Evolutionary conservation across 2,113 vertebrate species (phyloP).

Genomic region (Barnardius zonarius): DNA sequence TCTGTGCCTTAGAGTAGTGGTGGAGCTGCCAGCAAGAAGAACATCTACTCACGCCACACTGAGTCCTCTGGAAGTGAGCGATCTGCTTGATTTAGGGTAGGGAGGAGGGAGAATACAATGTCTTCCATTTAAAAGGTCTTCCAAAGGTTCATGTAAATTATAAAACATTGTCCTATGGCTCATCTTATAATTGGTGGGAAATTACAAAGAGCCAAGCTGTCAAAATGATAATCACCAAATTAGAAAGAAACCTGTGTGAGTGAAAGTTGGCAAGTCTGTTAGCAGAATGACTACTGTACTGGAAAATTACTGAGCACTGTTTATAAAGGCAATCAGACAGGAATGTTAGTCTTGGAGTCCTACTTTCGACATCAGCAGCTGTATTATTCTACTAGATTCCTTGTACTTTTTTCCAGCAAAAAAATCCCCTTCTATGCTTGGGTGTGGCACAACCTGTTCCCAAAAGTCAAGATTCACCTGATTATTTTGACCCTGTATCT

Average conservation of each 20-base stretch:
- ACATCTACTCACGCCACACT: background rate
- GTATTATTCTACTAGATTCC: conserved; percentile 70
- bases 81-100: background rate
- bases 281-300: conserved; percentile 74
- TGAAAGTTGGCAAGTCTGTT: conserved; percentile 50
- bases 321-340: conserved; percentile 69
- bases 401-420: conserved; percentile 28
- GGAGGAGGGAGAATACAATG: background rate
- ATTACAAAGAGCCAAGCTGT: background rate
- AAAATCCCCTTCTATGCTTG: conserved; percentile 24
- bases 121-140: background rate
- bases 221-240: conserved; percentile 32
- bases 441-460: conserved; percentile 73
- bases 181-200: background rate
- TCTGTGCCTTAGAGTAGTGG: background rate
- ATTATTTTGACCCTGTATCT: conserved; percentile 13
- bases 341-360: conserved; percentile 77
- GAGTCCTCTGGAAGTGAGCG: background rate
- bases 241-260: conserved; percentile 50
- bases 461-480: conserved; percentile 60
- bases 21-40: background rate
- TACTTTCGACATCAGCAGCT: conserved; percentile 69
- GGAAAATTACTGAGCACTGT: conserved; percentile 73
- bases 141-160: background rate
- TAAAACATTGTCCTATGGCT: background rate